Conservation (phyloP, 2,797 vertebrate species). For the Aulostomus chinensis region DNA sequence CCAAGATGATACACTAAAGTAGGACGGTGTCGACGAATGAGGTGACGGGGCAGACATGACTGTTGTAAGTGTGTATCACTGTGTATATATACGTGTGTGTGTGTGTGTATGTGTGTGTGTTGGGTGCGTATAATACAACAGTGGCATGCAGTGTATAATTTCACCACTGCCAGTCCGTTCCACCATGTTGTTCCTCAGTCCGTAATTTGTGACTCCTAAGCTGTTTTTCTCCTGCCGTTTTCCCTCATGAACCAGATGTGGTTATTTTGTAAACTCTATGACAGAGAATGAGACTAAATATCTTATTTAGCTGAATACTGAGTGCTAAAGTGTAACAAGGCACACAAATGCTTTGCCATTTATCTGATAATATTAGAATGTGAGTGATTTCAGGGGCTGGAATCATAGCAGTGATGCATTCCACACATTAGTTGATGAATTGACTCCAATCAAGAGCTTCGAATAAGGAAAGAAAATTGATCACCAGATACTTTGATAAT, state of each 20-base stretch:
- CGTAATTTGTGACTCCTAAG: neutral
- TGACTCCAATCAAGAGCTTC: no score
- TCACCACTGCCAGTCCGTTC: slow-evolving; percentile 22
- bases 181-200: neutral
- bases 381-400: slow-evolving; percentile 3
- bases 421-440: no score
- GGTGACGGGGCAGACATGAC: slow-evolving; percentile 50
- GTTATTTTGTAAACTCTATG: no score
- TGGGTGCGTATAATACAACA: slow-evolving; percentile 21
- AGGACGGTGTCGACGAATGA: slow-evolving; percentile 31
- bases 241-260: no score
- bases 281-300: no score
- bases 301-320: neutral
- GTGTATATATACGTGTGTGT: slow-evolving; percentile 7
- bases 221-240: neutral
- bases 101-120: slow-evolving; percentile 9
- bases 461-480: no score
- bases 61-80: slow-evolving; percentile 48
- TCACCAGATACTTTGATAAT: no score
- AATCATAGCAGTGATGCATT: neutral
- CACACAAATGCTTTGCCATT: neutral
- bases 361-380: slow-evolving; percentile 1
- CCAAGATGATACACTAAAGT: slow-evolving; percentile 64
- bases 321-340: neutral
- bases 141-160: slow-evolving; percentile 36